Evolutionary conservation across 1,140 invertebrate genomes (phyloP), one percentile per base, ranked within the genome.

Genomic region (Helicoverpa zea): DNA sequence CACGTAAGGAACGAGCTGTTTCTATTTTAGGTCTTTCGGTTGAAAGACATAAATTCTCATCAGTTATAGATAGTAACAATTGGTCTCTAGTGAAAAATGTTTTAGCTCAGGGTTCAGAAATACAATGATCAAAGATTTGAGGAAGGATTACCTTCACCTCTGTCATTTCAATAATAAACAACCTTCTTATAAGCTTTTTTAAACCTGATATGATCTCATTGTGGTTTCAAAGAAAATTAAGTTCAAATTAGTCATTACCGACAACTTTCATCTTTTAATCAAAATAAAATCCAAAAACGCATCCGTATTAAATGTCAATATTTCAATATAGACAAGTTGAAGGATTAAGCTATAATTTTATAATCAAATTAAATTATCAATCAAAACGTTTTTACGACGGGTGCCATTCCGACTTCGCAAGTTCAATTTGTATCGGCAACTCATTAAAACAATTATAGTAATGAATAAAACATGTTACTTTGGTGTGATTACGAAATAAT

Each of bases 401-500:
- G 52, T 68, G 51, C 52, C 70, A 68, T 79, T 68, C 68, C n/a
- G 10, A 29, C 29, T 68, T 79, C 49, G 64, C 76, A 79, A 70
- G 63, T 79, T 58, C 52, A 63, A 70, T 68, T 68, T 43, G 51
- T 68, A 49, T 10, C 29, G 18, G 23, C 29, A 29, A 52, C 66
- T 61, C 74, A 81, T 78, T 81, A 76, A 66, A 81, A 78, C 80
- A 81, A 81, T 81, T 81, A 81, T 29, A 66, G 52, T 79, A 82
- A 82, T 75, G 66, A 82, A 82, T 82, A 72, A 82, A 73, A 72
- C 75, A 70, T 82, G 81, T 79, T 76, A 80, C 73, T 76, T 83
- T 64, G 51, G 63, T 58, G 47, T 16, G 54, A 68, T 80, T 83
- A 80, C 77, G 77, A 80, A 75, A 80, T 80, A 76, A 80, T 83